Evolutionary conservation across 1,140 invertebrate species (phyloP).

Genomic region (Trichonephila clavata): DNA sequence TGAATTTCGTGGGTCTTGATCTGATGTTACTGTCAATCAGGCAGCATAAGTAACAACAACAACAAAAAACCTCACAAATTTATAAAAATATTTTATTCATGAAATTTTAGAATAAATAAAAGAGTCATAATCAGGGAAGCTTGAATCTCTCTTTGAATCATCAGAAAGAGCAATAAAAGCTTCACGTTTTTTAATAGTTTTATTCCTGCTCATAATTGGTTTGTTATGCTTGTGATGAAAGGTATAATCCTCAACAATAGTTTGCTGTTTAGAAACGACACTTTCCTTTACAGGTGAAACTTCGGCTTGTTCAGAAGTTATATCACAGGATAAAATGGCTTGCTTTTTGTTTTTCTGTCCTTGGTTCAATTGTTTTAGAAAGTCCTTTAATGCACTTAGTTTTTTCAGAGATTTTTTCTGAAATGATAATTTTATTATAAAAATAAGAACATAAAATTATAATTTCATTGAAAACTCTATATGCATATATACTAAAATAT

Average conservation of each 20-base stretch:
- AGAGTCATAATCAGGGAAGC: conserved; percentile 14
- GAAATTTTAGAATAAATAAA: background rate
- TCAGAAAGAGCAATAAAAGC: background rate
- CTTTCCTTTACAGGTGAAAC: background rate
- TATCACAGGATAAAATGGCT: background rate
- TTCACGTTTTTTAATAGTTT: background rate
- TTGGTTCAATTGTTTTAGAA: background rate
- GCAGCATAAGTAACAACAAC: too few species aligned
- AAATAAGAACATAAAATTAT: too few species aligned
- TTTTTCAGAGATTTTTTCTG: background rate
- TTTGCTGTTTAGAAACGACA: background rate
- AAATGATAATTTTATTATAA: background rate
- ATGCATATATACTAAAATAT: too few species aligned
- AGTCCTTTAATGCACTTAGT: background rate
- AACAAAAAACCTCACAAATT: too few species aligned
- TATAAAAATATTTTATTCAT: background rate
- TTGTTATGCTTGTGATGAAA: background rate
- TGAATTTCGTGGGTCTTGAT: too few species aligned
- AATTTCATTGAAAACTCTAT: too few species aligned
- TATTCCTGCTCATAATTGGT: background rate
- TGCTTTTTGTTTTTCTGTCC: background rate
- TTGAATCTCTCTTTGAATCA: background rate
- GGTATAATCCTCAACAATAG: background rate
- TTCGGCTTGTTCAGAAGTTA: background rate
- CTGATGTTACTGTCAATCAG: too few species aligned